A percentile compares a stretch with the other conserved stretches of the same genome.
phyloP scores from a whole-genome alignment of 1,140 invertebrate genomes.

The Trachymyrmex cornetzi region DNA sequence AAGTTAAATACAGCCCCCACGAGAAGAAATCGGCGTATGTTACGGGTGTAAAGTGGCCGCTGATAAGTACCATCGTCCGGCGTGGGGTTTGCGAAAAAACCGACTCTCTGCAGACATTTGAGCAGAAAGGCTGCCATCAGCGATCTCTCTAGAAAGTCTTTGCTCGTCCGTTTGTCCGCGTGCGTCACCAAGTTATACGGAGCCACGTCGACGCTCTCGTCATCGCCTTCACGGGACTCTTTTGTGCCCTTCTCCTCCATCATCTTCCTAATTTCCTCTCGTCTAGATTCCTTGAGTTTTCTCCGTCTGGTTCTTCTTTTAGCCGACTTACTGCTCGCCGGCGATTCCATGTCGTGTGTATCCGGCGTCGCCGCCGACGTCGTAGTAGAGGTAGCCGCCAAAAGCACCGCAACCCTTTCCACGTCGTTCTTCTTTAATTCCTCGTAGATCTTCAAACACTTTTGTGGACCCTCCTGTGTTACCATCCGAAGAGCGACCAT shows the following conservation, averaged over 20 bases:
- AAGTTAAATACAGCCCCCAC: conserved; percentile 33
- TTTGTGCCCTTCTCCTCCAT: conserved; percentile 8
- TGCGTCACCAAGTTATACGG: conserved; percentile 91
- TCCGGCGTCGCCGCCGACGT: not conserved
- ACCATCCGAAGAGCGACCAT: conserved; percentile 92
- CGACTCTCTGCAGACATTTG: conserved; percentile 89
- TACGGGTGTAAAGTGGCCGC: not conserved
- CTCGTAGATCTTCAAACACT: conserved; percentile 86
- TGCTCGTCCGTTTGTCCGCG: conserved; percentile 87
- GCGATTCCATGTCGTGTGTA: not conserved
- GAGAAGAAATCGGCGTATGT: not conserved
- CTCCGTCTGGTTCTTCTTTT: conserved; percentile 76
- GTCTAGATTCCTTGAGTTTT: conserved; percentile 80
- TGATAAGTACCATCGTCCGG: conserved; percentile 65
- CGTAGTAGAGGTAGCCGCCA: not conserved
- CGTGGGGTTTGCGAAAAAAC: conserved; percentile 87
- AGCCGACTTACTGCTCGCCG: conserved; percentile 74
- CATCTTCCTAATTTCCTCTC: conserved; percentile 66
- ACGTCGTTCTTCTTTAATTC: conserved; percentile 60
- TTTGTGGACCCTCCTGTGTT: conserved; percentile 88
- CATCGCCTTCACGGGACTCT: conserved; percentile 11
- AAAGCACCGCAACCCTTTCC: not conserved
- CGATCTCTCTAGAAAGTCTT: conserved; percentile 92
- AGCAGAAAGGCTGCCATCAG: conserved; percentile 93
- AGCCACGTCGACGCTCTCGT: conserved; percentile 78